Evolutionary conservation across 64 coral and sea anemone genomes (phyloP).

Genomic region (Pocillopora verrucosa): DNA sequence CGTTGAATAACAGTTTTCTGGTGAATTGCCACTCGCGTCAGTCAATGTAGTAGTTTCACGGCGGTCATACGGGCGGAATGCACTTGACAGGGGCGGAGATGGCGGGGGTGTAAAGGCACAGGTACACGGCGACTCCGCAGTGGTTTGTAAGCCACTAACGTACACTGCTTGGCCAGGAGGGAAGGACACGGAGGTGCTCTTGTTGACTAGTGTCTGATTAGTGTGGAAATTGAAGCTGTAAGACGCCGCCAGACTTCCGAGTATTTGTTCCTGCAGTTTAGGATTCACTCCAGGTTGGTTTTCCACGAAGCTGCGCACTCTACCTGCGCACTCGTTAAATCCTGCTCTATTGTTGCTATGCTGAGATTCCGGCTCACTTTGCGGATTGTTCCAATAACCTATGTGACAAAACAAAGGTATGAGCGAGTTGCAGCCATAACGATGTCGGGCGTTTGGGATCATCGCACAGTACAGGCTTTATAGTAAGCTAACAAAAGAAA

Average conservation of each 20-base stretch:
- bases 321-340: slow-evolving; percentile 17
- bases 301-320: slow-evolving; percentile 26
- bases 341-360: slow-evolving; percentile 9
- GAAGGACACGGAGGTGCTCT: not conserved
- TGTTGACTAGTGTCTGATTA: not conserved
- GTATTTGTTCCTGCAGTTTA: slow-evolving; percentile 25
- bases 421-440: too few species aligned
- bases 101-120: slow-evolving; percentile 1
- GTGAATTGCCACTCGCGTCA: not conserved
- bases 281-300: slow-evolving; percentile 4
- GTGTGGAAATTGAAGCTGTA: not conserved
- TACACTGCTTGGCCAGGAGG: not conserved
- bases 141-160: not conserved
- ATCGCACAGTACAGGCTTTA: too few species aligned
- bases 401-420: not conserved
- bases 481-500: not conserved
- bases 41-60: not conserved
- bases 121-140: not conserved
- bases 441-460: too few species aligned
- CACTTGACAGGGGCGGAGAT: slow-evolving; percentile 10
- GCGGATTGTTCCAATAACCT: slow-evolving; percentile 16
- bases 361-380: not conserved
- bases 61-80: slow-evolving; percentile 4
- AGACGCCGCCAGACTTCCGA: slow-evolving; percentile 18
- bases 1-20: not conserved